A percentile compares a stretch with the other conserved stretches of the same genome.
Conservation (phyloP, 2,797 vertebrate species). For the Epinephelus malabaricus region DNA sequence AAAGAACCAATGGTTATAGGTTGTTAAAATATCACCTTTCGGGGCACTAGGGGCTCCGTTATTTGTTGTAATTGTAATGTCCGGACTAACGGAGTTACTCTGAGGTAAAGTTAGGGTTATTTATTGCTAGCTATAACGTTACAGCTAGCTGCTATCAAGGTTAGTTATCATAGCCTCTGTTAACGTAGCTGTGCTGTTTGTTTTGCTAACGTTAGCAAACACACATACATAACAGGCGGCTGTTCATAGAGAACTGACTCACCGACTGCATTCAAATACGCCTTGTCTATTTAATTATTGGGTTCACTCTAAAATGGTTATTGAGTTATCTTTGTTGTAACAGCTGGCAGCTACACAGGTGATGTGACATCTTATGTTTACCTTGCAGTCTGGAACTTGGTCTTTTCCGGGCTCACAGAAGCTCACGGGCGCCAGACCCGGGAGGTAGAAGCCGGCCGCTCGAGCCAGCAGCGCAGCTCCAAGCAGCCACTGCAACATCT, state of each 20-base stretch:
- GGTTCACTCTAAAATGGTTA: accelerated
- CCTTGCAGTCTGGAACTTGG: conserved; percentile 80
- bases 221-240: no score
- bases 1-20: no score
- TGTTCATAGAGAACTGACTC: not conserved
- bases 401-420: conserved; percentile 86
- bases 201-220: conserved; percentile 1
- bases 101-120: not conserved
- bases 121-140: not conserved
- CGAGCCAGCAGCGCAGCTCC: conserved; percentile 59
- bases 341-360: not conserved
- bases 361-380: conserved; percentile 43
- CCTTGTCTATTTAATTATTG: accelerated
- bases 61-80: not conserved
- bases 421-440: conserved; percentile 93
- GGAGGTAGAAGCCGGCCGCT: conserved; percentile 89
- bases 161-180: not conserved
- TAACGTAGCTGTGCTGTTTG: not conserved
- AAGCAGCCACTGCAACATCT: conserved; percentile 55
- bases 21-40: no score
- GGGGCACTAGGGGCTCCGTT: no score
- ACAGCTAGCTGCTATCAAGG: not conserved
- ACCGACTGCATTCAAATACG: not conserved
- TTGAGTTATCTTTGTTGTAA: no score
- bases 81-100: not conserved